A percentile compares a stretch with the other conserved stretches of the same genome.
Evolutionary conservation across 2,888 invertebrate genomes (phyloP).

Genomic region (Melitaea athalia): DNA sequence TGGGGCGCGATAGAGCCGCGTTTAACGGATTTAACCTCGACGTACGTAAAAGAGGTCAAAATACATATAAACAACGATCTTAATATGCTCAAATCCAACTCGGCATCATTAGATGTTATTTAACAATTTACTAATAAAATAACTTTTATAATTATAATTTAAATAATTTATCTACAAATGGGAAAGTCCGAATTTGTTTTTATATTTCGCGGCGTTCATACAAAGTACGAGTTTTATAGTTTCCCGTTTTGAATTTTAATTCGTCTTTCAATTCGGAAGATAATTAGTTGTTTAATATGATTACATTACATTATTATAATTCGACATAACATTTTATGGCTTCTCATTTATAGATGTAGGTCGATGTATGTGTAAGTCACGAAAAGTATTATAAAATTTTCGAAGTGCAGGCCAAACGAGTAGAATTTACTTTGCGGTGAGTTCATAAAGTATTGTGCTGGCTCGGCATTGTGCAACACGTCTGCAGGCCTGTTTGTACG

Average conservation of each 20-base stretch:
- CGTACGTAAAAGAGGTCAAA: conserved; percentile 25
- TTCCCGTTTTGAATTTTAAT: conserved; percentile 14
- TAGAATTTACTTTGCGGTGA: conserved; percentile 31
- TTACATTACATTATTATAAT: not conserved
- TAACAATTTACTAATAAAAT: conserved; percentile 26
- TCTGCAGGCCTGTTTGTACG: conserved; percentile 39
- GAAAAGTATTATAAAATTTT: not conserved
- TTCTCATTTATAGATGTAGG: conserved; percentile 4
- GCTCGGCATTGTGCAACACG: conserved; percentile 15
- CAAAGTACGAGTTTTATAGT: conserved; percentile 15
- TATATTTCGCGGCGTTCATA: conserved; percentile 25
- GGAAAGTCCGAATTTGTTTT: conserved; percentile 26
- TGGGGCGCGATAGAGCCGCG: conserved; percentile 21
- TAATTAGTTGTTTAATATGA: conserved; percentile 4
- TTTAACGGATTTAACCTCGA: conserved; percentile 15
- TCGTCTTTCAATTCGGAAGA: not conserved
- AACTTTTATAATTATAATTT: conserved; percentile 27
- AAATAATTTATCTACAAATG: conserved; percentile 26
- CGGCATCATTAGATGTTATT: conserved; percentile 31
- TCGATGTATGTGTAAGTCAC: not conserved
- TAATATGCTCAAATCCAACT: conserved; percentile 23
- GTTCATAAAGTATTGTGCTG: conserved; percentile 17
- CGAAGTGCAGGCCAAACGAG: conserved; percentile 2
- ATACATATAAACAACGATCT: conserved; percentile 26
- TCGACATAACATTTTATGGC: conserved; percentile 3